Base-by-base conservation (phyloP, 2,797 vertebrate genomes). In the Cercopithecus diana region DNA sequence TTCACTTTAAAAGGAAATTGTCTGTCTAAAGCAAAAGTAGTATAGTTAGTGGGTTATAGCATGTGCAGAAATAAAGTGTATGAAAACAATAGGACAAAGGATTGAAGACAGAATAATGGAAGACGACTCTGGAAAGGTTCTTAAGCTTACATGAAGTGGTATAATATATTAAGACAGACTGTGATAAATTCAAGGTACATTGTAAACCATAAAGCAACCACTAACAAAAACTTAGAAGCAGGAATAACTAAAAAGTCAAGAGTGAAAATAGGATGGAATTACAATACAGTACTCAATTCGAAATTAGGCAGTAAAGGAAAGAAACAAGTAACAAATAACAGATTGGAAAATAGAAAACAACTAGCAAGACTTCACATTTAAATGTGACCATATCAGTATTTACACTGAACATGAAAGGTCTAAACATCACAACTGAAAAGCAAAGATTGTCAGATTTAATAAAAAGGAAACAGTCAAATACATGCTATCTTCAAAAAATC, bases 261-360 rank as follows among this genome's bases (percentile, higher is more conserved):
- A 82, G 41, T 61, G 17, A 39, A 85, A 92, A 79, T 58, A 52
- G 76, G 89, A 81, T 61, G 20, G 20, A 96, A 75, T 79, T 80
- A 73, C n/a, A 96, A 58, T 45, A 85, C 73, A n/a, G 67, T 13
- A 43, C 28, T 84, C 14, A 85, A 43, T 64, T 73, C 24, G 67
- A 93, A 89, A 50, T 81, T 92, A 89, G 5, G 26, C 24, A 88
- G n/a, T 45, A 81, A 95, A 77, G 67, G 39, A 76, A 15, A 41
- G 12, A 48, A 7, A 82, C 36, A 22, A 55, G 36, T 36, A 83
- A 30, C 43, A 90, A 94, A 55, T 30, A 90, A 75, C n/a, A 80
- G 17, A 91, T 17, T 26, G 33, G 64, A 43, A 97, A 93, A 67
- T 28, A 86, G n/a, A 93, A 88, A 79, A 48, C 36, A 70, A 84